phyloP scores from a whole-genome alignment of 1,140 invertebrate species.

The Parasteatoda tepidariorum region DNA sequence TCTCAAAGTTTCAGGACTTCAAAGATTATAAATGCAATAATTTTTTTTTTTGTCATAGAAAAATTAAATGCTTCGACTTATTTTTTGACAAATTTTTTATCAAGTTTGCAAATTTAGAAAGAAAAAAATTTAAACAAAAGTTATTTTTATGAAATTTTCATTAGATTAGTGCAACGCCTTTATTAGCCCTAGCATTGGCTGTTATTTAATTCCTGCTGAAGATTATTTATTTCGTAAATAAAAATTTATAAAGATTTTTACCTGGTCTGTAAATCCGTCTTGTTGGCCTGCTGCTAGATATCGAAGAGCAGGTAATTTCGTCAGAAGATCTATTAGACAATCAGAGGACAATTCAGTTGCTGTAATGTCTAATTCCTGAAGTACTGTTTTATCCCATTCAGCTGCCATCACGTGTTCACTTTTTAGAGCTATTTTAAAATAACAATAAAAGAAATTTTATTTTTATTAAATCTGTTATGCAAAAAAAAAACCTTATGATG shows the following conservation, averaged over 20 bases:
- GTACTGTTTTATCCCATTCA: conserved; percentile 95
- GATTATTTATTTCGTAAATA: no score
- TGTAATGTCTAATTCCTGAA: conserved; percentile 96
- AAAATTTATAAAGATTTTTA: conserved; percentile 65
- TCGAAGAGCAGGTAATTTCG: conserved; percentile 84
- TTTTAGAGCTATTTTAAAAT: conserved; percentile 77
- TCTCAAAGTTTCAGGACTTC: no score
- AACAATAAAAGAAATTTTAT: not conserved
- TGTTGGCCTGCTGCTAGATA: conserved; percentile 95
- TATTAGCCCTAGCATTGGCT: no score
- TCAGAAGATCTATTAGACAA: conserved; percentile 92
- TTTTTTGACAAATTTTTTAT: no score
- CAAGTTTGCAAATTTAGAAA: no score
- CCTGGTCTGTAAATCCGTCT: conserved; percentile 96
- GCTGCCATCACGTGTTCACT: conserved; percentile 93
- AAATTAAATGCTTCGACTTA: no score
- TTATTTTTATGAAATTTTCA: no score
- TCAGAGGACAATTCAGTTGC: conserved; percentile 95
- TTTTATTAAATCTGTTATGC: not conserved
- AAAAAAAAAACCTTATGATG: not conserved
- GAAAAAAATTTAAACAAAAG: no score
- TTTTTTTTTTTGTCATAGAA: no score
- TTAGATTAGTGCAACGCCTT: no score
- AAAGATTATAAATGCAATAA: no score
- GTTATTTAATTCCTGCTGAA: no score